phyloP scores from a whole-genome alignment of 2,797 vertebrate genomes.

The Mormyrops boulengeri region DNA sequence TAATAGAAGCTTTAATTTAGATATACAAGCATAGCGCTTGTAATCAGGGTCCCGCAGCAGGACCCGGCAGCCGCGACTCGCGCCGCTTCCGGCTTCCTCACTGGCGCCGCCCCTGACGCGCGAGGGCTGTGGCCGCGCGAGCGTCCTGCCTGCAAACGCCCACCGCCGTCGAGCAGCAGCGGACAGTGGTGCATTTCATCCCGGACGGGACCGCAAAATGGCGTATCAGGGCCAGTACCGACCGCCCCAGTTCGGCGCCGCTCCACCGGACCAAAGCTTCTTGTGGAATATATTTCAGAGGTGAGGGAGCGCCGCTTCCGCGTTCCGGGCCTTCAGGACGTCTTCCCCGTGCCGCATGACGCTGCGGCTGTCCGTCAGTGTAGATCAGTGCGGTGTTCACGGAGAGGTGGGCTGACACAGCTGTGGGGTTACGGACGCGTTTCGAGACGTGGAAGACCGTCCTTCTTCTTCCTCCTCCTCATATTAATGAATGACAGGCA shows the following conservation, averaged over 20 bases:
- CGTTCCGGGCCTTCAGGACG: neutral
- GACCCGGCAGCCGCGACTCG: neutral
- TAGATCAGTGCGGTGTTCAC: neutral
- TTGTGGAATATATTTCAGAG: conserved; percentile 77
- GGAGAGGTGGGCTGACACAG: neutral
- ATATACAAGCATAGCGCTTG: neutral
- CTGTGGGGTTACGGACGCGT: neutral
- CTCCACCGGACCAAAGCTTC: conserved; percentile 63
- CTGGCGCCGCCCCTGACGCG: neutral
- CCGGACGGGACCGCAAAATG: conserved; percentile 48
- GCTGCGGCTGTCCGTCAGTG: neutral
- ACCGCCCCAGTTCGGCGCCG: conserved; percentile 49
- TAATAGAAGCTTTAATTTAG: neutral
- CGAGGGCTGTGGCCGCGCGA: conserved; percentile 26
- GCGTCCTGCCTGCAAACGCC: conserved; percentile 55
- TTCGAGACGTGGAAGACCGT: neutral
- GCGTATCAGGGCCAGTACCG: conserved; percentile 70
- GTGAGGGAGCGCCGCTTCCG: conserved; percentile 44
- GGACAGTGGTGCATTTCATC: neutral
- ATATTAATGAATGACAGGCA: neutral
- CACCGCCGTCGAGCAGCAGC: conserved; percentile 40
- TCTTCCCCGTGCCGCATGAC: neutral
- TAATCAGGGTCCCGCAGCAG: neutral
- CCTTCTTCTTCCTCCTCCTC: neutral
- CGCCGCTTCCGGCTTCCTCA: neutral